Base-by-base conservation (phyloP, 2,113 vertebrate species). In the Lipophrys pholis region DNA sequence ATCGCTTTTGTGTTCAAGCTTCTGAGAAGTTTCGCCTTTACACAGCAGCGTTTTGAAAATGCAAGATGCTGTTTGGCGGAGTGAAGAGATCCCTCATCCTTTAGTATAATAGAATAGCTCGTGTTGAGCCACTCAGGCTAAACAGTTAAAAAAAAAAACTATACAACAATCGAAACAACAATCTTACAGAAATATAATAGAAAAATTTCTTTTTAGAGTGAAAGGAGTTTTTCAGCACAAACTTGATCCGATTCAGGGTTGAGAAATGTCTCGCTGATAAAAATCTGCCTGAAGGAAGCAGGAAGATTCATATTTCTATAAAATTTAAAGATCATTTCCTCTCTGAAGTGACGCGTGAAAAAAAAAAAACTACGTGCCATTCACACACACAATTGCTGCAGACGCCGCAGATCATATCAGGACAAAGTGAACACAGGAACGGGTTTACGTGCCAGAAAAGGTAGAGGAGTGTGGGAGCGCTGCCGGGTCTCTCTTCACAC, bases 391-490 rank as follows among this genome's bases (percentile, higher is more conserved):
- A 38, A n/a, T n/a, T 6, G 51, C 70, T 42, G 51, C 70, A 71
- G 69, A 60, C 36, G 65, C 52, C 12, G 6, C 0, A 57, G 45
- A 17, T 84, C n/a, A 3, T 58, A 53, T 69, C 59, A 40, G 15
- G 16, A 11, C 4, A 1, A 5, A 6, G 14, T 30, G 21, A 30
- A 30, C 21, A 30, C 21, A 30, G 21, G 4, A 30, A 2, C 21
- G 21, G 21, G 21, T 30, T 30, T 30, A 30, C 21, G 21, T 30
- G 21, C 21, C 21, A 30, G 21, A 30, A 4, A 30, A 30, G 21
- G 21, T 30, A 30, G 43, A 69, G 8, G 38, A 15, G n/a, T 38
- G 55, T 76, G 71, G 49, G 75, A 82, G 79, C 67, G 7, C 6
- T 0, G 21, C 5, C 11, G 16, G 5, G 11, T 38, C 7, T 58